Base-by-base conservation (phyloP, 2,888 invertebrate species). In the Syritta pipiens region DNA sequence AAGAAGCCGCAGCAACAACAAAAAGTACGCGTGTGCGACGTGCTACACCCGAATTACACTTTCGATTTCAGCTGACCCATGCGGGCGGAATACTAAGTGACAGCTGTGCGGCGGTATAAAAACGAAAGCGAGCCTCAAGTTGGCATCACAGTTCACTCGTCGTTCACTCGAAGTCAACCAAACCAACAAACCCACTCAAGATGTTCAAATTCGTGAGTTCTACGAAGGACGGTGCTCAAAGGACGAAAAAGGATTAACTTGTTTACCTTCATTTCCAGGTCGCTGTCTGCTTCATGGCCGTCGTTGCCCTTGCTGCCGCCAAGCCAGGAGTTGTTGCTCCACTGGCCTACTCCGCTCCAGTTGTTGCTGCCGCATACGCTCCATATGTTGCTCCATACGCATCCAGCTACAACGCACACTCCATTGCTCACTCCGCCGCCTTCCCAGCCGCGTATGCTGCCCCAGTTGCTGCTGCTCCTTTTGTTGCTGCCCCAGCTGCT, bases 331-430 rank as follows among this genome's bases (percentile, higher is more conserved):
- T 81, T 40, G 24, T 75, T 17, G 68, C 71, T n/a, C 83, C 83
- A 20, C 86, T 88, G 77, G 83, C 86, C 0, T 81, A 81, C 26
- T 81, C 82, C 46, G 63, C 82, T 12, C 81, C 75, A 17, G 9
- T 79, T 14, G 55, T 75, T 24, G 68, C 68, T 28, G 59, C 69
- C 35, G 77, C 77, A 3, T 77, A 77, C n/a, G 81, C 76, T 26
- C 69, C 77, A 59, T 77, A 77, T 19, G 49, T 72, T 92, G 93
- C 87, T 91, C 92, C 7, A 92, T 91, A 91, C 1, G 86, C 92
- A 3, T 86, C 90, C 44, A 87, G 89, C 46, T 88, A 90, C 12
- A 90, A 90, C 5, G 90, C 90, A 85, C 86, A 89, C 1, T 88
- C 90, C 88, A 7, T 6, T 85, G 75, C 69, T 10, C 69, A 74